A percentile compares a stretch with the other conserved stretches of the same genome.
Evolutionary conservation across 1,140 invertebrate genomes (phyloP).

Genomic region (Drosophila dunni): DNA sequence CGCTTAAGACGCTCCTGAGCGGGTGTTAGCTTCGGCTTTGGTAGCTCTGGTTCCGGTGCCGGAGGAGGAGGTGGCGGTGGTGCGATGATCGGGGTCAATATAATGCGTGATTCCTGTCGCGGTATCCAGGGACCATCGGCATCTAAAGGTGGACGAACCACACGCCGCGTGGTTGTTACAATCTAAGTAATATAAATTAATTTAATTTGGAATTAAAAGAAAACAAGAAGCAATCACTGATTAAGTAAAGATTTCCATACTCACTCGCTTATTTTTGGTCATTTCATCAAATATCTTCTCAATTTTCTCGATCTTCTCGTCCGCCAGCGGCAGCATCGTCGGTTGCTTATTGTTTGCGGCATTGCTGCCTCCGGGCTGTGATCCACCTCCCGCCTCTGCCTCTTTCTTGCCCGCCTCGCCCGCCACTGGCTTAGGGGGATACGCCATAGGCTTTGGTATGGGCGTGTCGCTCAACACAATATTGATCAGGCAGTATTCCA

Average conservation of each 20-base stretch:
- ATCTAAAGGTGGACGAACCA: slow-evolving; percentile 73
- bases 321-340: slow-evolving; percentile 66
- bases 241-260: background rate
- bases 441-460: slow-evolving; percentile 81
- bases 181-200: slow-evolving; percentile 37
- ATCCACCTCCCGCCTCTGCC: slow-evolving; percentile 37
- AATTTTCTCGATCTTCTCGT: slow-evolving; percentile 82
- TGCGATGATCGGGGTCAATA: slow-evolving; percentile 71
- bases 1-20: slow-evolving; percentile 89
- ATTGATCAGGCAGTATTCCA: slow-evolving; percentile 97
- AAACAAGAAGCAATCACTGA: background rate
- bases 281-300: slow-evolving; percentile 83
- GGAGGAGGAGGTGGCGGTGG: slow-evolving; percentile 84
- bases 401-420: slow-evolving; percentile 71
- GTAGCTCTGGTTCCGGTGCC: slow-evolving; percentile 86
- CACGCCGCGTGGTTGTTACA: slow-evolving; percentile 69
- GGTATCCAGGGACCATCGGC: slow-evolving; percentile 84
- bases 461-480: slow-evolving; percentile 88
- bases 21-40: slow-evolving; percentile 85
- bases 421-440: slow-evolving; percentile 79
- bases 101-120: slow-evolving; percentile 78
- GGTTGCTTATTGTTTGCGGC: slow-evolving; percentile 47
- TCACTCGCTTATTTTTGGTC: slow-evolving; percentile 79
- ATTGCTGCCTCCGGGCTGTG: slow-evolving; percentile 46
- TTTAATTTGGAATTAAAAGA: background rate